A percentile compares a stretch with the other conserved stretches of the same genome.
Evolutionary conservation across 2,113 vertebrate species (phyloP).

Genomic region (Lagopus muta): DNA sequence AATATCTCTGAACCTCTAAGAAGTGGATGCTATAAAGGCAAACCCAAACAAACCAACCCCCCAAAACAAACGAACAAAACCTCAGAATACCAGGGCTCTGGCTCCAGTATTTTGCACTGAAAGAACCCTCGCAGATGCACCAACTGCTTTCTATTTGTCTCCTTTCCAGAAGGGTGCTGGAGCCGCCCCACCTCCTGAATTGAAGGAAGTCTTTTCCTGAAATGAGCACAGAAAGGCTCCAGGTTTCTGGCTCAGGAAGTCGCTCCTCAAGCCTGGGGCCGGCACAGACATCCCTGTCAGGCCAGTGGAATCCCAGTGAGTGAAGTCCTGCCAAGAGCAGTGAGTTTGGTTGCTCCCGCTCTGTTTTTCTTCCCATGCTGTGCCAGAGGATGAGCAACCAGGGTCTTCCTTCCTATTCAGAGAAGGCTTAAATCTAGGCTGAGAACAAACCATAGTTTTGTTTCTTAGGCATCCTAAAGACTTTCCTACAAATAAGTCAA

Average conservation of each 20-base stretch:
- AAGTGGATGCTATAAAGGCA: not conserved
- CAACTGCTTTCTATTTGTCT: not conserved
- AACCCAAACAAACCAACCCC: not conserved
- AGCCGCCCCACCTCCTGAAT: constrained; percentile 21
- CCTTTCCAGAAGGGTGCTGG: not conserved
- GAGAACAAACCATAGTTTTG: not conserved
- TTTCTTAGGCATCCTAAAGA: not conserved
- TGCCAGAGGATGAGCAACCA: not conserved
- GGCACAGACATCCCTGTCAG: not conserved
- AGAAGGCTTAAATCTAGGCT: not conserved
- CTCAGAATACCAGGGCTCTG: not conserved
- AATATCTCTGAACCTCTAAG: not conserved
- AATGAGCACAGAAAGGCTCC: constrained; percentile 11
- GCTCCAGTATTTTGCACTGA: not conserved
- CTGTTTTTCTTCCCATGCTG: not conserved
- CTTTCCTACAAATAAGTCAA: not conserved
- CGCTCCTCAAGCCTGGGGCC: not conserved
- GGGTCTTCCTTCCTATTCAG: not conserved
- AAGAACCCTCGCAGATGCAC: not conserved
- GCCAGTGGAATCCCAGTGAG: not conserved
- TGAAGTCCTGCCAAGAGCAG: not conserved
- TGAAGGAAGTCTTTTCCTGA: constrained; percentile 32
- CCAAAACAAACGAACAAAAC: not conserved
- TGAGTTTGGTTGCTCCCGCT: not conserved
- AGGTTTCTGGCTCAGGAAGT: constrained; percentile 37